Base-by-base conservation (phyloP, 2,888 invertebrate species). In the Dicranocentrus wangi region DNA sequence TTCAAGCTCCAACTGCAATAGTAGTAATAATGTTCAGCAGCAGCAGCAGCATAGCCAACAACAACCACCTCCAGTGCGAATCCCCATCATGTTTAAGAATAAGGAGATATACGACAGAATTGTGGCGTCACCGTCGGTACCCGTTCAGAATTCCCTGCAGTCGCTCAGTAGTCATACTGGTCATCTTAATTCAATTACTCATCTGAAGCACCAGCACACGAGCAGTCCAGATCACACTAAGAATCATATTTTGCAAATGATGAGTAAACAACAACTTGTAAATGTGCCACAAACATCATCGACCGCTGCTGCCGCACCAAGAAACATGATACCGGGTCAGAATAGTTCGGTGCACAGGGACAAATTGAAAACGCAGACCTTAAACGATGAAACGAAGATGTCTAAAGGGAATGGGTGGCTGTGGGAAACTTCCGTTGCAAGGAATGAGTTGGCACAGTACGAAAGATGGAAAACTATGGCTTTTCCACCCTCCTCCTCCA, bases 51-150 rank as follows among this genome's bases (percentile, higher is more conserved):
- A n/a, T n/a, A 39, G 19, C 10, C 53, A 1, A n/a, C 17, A 60
- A 25, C 39, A 39, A 17, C 13, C 23, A 3, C 19, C 19, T 21
- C 13, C 25, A 5, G 5, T 7, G n/a, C 3, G 17, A 39, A 28
- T 70, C 1, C 32, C 32, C 8, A 19, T 71, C 7, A 2, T n/a
- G 2, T 39, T 71, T 15, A 71, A 71, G 23, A 61, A 23, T 42
- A 42, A 60, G 17, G 71, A 71, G 2, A 61, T 39, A 8, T 28
- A 42, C 13, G 61, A 71, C 15, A 42, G 71, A 19, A 71, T 71
- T 2, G 53, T 53, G 19, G 53, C 53, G n/a, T 53, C 53, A 10
- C 19, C 53, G n/a, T 53, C 53, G n/a, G 19, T 53, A 2, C 10
- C 53, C 1, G n/a, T n/a, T n/a, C n/a, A n/a, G n/a, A n/a, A n/a